Evolutionary conservation across 2,888 invertebrate genomes (phyloP).

Genomic region (Hyppa rectilinea): DNA sequence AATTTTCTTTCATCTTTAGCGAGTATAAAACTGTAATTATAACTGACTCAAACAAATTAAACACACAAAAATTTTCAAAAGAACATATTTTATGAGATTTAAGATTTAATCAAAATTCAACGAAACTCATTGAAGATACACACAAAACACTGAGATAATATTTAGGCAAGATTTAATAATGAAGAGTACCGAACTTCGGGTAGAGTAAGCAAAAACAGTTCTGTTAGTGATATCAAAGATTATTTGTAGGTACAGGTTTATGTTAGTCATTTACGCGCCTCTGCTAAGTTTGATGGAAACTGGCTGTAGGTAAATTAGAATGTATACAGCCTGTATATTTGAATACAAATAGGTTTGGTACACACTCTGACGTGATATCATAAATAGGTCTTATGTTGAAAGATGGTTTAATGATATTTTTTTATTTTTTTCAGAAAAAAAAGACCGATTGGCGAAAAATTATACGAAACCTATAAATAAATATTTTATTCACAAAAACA

Average conservation of each 20-base stretch:
- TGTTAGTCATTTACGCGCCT: slow-evolving; percentile 39
- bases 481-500: no score
- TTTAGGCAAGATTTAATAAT: slow-evolving; percentile 70
- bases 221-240: slow-evolving; percentile 70
- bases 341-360: slow-evolving; percentile 39
- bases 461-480: neutral
- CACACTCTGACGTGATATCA: neutral
- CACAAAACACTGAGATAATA: slow-evolving; percentile 69
- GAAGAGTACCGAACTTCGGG: slow-evolving; percentile 65
- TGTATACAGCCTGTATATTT: slow-evolving; percentile 27
- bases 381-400: neutral
- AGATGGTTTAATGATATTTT: neutral
- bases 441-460: neutral
- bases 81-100: slow-evolving; percentile 55
- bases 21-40: slow-evolving; percentile 23
- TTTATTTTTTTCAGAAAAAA: neutral
- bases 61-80: slow-evolving; percentile 47
- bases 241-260: slow-evolving; percentile 70
- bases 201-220: slow-evolving; percentile 70
- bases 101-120: slow-evolving; percentile 55
- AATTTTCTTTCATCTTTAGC: slow-evolving; percentile 12
- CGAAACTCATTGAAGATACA: slow-evolving; percentile 60
- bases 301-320: slow-evolving; percentile 38
- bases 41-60: slow-evolving; percentile 40
- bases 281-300: slow-evolving; percentile 44